Conservation (phyloP, 1,140 invertebrate genomes). For the Drosophila tsacasi region DNA sequence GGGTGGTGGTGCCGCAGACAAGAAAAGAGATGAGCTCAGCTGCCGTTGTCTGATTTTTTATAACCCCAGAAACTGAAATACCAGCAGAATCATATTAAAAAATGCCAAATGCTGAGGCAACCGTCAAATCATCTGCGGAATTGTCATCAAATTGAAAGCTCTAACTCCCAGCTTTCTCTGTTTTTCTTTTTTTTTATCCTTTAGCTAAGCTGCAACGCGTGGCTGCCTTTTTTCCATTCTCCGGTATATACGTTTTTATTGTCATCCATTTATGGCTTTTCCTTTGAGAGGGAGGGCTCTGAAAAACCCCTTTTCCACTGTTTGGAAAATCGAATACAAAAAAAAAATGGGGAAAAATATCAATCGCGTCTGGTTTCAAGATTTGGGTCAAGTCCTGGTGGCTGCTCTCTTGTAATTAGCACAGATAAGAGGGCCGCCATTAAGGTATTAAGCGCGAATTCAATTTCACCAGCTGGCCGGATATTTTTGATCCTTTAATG, state of each 20-base stretch:
- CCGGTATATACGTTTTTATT: constrained; percentile 38
- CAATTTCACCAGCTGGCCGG: constrained; percentile 37
- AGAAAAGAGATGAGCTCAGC: constrained; percentile 65
- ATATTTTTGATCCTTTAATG: constrained; percentile 45
- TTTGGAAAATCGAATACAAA: constrained; percentile 21
- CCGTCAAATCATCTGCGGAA: constrained; percentile 81
- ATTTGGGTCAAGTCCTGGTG: constrained; percentile 53
- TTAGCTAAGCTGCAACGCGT: constrained; percentile 75
- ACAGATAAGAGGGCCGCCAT: constrained; percentile 43
- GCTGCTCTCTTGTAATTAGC: constrained; percentile 61
- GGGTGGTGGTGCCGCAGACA: background rate
- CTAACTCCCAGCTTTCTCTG: constrained; percentile 17
- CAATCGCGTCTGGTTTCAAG: constrained; percentile 56
- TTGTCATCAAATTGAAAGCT: constrained; percentile 82
- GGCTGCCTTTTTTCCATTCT: constrained; percentile 57
- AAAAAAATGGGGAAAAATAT: constrained; percentile 29
- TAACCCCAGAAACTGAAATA: constrained; percentile 57
- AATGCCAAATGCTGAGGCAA: constrained; percentile 77
- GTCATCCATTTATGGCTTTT: constrained; percentile 53
- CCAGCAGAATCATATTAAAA: constrained; percentile 76
- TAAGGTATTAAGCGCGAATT: constrained; percentile 37
- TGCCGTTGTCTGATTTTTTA: constrained; percentile 55
- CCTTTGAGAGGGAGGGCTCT: background rate
- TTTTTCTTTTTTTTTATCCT: constrained; percentile 8
- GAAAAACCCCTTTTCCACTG: constrained; percentile 40